Percentiles rank a stretch among this genome's conserved stretches.
Evolutionary conservation across 2,797 vertebrate genomes (phyloP).

Genomic region (Serranus cabrilla): DNA sequence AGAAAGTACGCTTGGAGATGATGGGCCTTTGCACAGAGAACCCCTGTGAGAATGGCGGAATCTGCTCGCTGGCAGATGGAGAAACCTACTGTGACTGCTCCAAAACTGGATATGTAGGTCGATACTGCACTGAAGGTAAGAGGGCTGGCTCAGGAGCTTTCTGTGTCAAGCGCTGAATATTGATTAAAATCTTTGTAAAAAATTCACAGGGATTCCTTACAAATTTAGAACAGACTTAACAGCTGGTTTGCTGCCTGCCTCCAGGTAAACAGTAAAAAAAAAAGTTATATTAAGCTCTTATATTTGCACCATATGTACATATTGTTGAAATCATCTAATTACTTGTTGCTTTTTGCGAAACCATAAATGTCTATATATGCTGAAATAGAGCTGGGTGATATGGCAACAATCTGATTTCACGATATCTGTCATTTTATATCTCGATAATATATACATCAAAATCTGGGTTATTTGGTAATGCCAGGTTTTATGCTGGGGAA

Average conservation of each 20-base stretch:
- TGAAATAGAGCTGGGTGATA: too few relatives aligned
- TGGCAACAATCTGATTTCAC: too few relatives aligned
- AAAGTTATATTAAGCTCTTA: not conserved
- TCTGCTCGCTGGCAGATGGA: slow-evolving; percentile 93
- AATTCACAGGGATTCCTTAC: slow-evolving; percentile 47
- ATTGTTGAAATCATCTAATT: slow-evolving; percentile 17
- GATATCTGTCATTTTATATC: too few relatives aligned
- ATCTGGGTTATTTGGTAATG: too few relatives aligned
- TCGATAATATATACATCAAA: too few relatives aligned
- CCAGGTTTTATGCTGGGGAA: too few relatives aligned
- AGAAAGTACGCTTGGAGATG: slow-evolving; percentile 91
- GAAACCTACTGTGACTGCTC: slow-evolving; percentile 96
- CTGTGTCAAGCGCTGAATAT: slow-evolving; percentile 60
- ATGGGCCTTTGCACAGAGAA: slow-evolving; percentile 94
- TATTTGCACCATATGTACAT: not conserved
- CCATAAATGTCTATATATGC: slow-evolving; percentile 33
- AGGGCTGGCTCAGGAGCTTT: slow-evolving; percentile 58
- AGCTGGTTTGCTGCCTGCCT: slow-evolving; percentile 24
- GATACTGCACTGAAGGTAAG: slow-evolving; percentile 98
- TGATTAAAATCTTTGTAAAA: slow-evolving; percentile 60
- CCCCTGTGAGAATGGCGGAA: slow-evolving; percentile 96
- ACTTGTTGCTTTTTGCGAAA: slow-evolving; percentile 20
- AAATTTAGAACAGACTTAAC: slow-evolving; percentile 31
- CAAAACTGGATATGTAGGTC: slow-evolving; percentile 94
- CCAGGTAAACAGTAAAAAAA: slow-evolving; percentile 15